Evolutionary conservation across 2,113 vertebrate genomes (phyloP), one percentile per base, ranked within the genome.

Genomic region (Echinops telfairi): DNA sequence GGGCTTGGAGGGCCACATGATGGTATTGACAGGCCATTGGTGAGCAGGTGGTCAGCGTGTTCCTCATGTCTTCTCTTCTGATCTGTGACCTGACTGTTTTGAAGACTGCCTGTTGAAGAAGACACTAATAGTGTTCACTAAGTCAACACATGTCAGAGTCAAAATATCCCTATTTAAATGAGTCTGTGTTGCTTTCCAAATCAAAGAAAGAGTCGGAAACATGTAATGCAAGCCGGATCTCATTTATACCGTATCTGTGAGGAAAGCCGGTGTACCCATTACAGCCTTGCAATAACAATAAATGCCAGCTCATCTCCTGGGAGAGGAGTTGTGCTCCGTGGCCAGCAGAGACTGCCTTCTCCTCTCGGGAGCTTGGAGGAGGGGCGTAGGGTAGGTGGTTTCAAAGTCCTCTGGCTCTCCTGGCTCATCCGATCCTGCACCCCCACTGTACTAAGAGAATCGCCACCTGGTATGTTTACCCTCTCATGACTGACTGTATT

Each of bases 181-280:
- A 75, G 81, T 38, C 70, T 93, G 57, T 93, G 1, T 83, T 95
- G 73, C 93, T 96, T 95, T 96, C 78, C 36, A 95, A 86, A 70
- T 43, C 19, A 92, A 60, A 91, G 92, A 91, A 96, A 94, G 96
- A 94, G 83, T 95, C 92, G 96, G 94, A 93, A 95, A 79, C 70
- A 1, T 80, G 83, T 97, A 96, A 97, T 97, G 79, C 82, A 96
- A 97, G 96, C 90, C 97, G 97, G 94, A 96, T 96, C 97, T 92
- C 90, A 83, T 81, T 92, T 95, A 92, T 96, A 95, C 81, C 86
- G 80, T 90, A 64, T 2, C 88, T 64, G 76, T 27, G 77, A 5
- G 0, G 73, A 36, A 38, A 95, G 95, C 93, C 94, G 79, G 95
- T 3, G 43, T 93, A 91, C 90, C 95, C 96, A 96, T 97, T 91